phyloP scores from a whole-genome alignment of 2,888 invertebrate genomes.

The Drosophila cracens region DNA sequence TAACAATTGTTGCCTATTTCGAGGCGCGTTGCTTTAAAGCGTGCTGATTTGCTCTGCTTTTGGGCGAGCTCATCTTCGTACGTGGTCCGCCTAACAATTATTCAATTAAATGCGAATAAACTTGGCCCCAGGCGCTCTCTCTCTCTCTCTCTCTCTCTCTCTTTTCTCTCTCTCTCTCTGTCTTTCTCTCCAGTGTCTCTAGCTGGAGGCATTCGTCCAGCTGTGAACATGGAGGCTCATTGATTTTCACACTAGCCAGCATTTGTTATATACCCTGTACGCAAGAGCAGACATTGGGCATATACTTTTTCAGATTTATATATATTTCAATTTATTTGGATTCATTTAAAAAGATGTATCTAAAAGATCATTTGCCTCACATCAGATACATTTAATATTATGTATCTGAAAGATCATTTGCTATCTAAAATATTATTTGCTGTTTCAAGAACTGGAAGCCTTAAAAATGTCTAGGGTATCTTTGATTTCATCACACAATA shows the following conservation, averaged over 20 bases:
- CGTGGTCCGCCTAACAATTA: conserved; percentile 84
- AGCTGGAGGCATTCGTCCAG: conserved; percentile 32
- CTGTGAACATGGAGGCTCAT: conserved; percentile 53
- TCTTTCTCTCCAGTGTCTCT: conserved; percentile 10
- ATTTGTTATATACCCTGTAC: conserved; percentile 49
- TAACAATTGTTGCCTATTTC: conserved; percentile 50
- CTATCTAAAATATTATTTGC: background rate
- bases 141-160: background rate
- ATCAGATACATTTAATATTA: background rate
- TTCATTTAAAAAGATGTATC: background rate
- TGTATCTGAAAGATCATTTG: background rate
- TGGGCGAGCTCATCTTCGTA: conserved; percentile 57
- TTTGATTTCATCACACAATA: background rate
- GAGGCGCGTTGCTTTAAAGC: conserved; percentile 40
- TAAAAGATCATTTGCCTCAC: background rate
- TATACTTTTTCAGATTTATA: background rate
- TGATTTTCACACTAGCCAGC: conserved; percentile 72
- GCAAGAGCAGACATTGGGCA: background rate
- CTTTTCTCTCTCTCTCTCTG: conserved; percentile 1
- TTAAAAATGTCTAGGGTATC: conserved; percentile 13
- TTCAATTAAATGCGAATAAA: conserved; percentile 85
- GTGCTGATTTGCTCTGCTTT: conserved; percentile 34
- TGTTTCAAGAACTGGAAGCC: background rate
- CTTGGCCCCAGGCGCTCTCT: conserved; percentile 58
- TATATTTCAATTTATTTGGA: background rate